Conservation (phyloP, 2,113 vertebrate genomes). For the Fregetta grallaria region DNA sequence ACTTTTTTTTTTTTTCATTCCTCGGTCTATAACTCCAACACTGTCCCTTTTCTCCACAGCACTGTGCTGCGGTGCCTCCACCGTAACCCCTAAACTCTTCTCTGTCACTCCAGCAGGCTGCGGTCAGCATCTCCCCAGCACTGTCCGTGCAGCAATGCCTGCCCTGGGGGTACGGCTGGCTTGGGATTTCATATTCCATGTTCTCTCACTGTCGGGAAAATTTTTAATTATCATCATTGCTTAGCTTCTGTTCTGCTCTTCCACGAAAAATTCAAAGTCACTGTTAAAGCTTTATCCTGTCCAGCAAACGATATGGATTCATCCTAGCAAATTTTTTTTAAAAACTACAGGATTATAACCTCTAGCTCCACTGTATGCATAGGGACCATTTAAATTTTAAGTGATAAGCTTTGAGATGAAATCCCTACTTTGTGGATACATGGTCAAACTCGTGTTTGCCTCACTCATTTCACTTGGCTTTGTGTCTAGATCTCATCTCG, state of each 20-base stretch:
- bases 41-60: too few relatives aligned
- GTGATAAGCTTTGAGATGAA: not conserved
- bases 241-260: not conserved
- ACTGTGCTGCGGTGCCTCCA: not conserved
- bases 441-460: not conserved
- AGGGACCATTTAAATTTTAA: not conserved
- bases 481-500: not conserved
- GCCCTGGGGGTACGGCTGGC: not conserved
- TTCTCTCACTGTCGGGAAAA: not conserved
- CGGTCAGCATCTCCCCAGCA: not conserved
- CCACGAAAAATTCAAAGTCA: not conserved
- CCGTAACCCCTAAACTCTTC: not conserved
- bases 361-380: not conserved
- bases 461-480: not conserved
- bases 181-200: not conserved
- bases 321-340: not conserved
- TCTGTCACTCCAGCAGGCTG: not conserved
- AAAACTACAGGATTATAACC: not conserved
- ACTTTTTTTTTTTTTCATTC: not conserved
- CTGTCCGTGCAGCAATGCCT: too few relatives aligned
- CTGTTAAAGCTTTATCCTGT: not conserved
- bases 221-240: not conserved
- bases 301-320: not conserved
- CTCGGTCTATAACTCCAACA: not conserved
- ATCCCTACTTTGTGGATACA: not conserved